Evolutionary conservation across 2,113 vertebrate genomes (phyloP).

Genomic region (Vulpes lagopus): DNA sequence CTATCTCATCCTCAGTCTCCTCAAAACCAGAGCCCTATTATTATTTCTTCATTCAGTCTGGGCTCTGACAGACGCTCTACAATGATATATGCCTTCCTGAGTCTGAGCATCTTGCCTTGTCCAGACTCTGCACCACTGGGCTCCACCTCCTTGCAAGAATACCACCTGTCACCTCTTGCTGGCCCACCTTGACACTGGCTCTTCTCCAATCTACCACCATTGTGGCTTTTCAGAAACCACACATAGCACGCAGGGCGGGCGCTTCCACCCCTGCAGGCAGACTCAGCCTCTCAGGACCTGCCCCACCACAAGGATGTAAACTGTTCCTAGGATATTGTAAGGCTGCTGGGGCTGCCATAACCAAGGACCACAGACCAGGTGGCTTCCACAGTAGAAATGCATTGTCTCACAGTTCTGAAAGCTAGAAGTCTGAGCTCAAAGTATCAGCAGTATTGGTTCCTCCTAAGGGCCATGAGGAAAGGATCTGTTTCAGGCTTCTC

Average conservation of each 20-base stretch:
- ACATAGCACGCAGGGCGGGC: rapidly evolving
- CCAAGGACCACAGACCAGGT: not conserved
- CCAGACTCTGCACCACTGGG: not conserved
- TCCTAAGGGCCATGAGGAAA: not conserved
- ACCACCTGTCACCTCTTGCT: not conserved
- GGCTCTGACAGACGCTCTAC: not conserved
- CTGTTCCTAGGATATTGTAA: rapidly evolving
- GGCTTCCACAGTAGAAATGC: not conserved
- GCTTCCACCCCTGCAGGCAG: not conserved
- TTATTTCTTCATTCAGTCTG: not conserved
- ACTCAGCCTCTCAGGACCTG: not conserved
- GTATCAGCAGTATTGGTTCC: not conserved
- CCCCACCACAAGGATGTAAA: too few relatives aligned
- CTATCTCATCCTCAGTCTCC: not conserved
- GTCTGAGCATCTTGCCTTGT: not conserved
- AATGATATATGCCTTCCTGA: not conserved
- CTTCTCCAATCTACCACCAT: not conserved
- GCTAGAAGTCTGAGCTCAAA: not conserved
- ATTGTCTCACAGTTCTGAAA: too few relatives aligned
- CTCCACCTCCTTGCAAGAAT: not conserved
- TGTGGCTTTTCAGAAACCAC: not conserved
- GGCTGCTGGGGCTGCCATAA: not conserved
- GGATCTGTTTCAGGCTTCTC: not conserved
- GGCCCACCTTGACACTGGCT: not conserved
- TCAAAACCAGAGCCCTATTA: not conserved